Percentiles rank a stretch among this genome's conserved stretches.
Evolutionary conservation across 2,888 invertebrate genomes (phyloP).

Genomic region (Drosophila mimica): DNA sequence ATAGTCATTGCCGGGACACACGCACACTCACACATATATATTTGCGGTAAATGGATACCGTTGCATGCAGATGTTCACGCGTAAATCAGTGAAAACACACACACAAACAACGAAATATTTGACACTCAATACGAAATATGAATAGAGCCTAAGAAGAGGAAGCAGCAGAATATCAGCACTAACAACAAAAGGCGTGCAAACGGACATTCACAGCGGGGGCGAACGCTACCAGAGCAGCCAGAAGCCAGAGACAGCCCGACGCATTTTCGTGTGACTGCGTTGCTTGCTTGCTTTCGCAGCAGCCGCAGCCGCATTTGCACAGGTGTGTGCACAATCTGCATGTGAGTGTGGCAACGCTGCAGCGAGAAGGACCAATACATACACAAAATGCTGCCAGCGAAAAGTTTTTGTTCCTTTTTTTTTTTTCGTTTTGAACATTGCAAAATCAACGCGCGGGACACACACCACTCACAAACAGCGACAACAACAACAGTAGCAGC

Average conservation of each 20-base stretch:
- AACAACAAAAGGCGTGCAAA: slow-evolving; percentile 29
- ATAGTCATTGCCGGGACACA: slow-evolving; percentile 38
- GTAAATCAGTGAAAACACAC: slow-evolving; percentile 44
- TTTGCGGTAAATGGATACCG: slow-evolving; percentile 49
- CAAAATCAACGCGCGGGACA: slow-evolving; percentile 60
- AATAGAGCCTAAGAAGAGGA: slow-evolving; percentile 38
- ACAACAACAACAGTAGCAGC: slow-evolving; percentile 26
- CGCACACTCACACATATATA: slow-evolving; percentile 5
- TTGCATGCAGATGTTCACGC: slow-evolving; percentile 57
- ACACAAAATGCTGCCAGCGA: slow-evolving; percentile 70
- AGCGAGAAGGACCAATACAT: slow-evolving; percentile 68
- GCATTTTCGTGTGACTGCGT: slow-evolving; percentile 31
- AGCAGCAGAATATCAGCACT: slow-evolving; percentile 11
- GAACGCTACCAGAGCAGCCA: slow-evolving; percentile 19
- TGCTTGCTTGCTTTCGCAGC: slow-evolving; percentile 31
- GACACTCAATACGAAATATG: slow-evolving; percentile 49
- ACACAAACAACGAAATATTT: slow-evolving; percentile 8
- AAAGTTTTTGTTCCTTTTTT: slow-evolving; percentile 38
- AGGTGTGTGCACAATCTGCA: slow-evolving; percentile 70
- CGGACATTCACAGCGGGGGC: slow-evolving; percentile 42
- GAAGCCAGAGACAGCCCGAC: slow-evolving; percentile 40
- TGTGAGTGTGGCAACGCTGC: slow-evolving; percentile 78
- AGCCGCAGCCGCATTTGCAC: slow-evolving; percentile 56
- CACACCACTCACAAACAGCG: slow-evolving; percentile 43
- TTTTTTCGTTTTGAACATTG: slow-evolving; percentile 29